Evolutionary conservation across 2,113 vertebrate genomes (phyloP).

Genomic region (Pitta sordida): DNA sequence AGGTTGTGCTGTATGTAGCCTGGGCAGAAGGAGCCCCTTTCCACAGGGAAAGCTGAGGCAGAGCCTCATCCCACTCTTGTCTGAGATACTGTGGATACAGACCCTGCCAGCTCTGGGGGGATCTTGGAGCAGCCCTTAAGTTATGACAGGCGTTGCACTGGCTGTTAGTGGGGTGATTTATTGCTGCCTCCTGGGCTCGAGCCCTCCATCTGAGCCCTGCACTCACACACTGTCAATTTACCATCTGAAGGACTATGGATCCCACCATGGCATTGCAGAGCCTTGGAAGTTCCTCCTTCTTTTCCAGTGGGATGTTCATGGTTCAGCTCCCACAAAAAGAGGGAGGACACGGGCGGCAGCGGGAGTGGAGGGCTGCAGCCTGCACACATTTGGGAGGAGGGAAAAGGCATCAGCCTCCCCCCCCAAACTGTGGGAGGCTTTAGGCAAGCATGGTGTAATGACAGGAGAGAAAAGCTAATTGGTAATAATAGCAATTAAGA

Average conservation of each 20-base stretch:
- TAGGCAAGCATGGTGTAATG: constrained; percentile 30
- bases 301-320: fast-evolving
- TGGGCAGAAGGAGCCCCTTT: neutral
- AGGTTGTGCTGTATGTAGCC: fast-evolving
- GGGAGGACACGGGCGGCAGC: fast-evolving
- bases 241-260: neutral
- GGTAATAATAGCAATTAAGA: constrained; percentile 55
- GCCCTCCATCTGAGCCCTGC: neutral
- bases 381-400: neutral
- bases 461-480: constrained; percentile 51
- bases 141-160: neutral
- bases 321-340: neutral
- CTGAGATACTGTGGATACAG: neutral
- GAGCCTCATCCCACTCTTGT: neutral
- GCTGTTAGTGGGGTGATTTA: neutral
- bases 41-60: neutral
- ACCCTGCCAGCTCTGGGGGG: neutral
- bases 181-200: neutral
- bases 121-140: neutral
- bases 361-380: neutral
- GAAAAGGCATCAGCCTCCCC: neutral
- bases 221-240: fast-evolving
- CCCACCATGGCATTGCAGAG: fast-evolving
- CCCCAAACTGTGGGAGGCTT: neutral
- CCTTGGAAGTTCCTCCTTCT: neutral